Base-by-base conservation (phyloP, 2,888 invertebrate species). In the Parnassius apollo region DNA sequence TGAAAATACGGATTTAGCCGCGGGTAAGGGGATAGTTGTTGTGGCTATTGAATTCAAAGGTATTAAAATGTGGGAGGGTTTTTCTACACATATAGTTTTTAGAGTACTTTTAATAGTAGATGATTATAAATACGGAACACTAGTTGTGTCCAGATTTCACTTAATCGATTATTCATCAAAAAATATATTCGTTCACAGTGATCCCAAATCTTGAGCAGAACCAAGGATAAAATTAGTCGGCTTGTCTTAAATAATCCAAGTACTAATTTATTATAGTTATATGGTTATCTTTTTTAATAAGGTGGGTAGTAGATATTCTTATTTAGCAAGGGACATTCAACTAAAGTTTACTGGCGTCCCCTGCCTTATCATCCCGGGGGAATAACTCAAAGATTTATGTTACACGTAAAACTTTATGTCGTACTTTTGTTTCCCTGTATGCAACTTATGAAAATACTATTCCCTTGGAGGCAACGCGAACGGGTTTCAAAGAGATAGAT, bases 341-440 rank as follows among this genome's bases (percentile, higher is more conserved):
- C 53, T 45, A 57, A 64, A 64, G 48, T 64, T 57, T 67, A 66
- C 65, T 56, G 60, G 64, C 63, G 62, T 65, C 65, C 69, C 83
- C 80, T 78, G 78, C 81, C 82, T 87, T 86, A 87, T 86, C 86
- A 88, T 88, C 89, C 88, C 88, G 79, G 80, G 88, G 83, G 88
- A 88, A 89, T 89, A 88, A 86, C 88, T 88, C 80, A 78, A 79
- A 85, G 86, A 90, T 90, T 88, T 89, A 90, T 89, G 87, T 80
- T 81, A 76, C 80, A 80, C 84, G 86, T 88, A 85, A 90, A 90
- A 89, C 82, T 90, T 90, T 89, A 89, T 88, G 86, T 85, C 86
- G 81, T 81, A 80, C 80, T 83, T 72, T 87, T 85, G 85, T 87
- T 85, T 80, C 78, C 76, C 77, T 78, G 74, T 70, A 71, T 68